Evolutionary conservation across 2,888 invertebrate species (phyloP).

Genomic region (Drosophila tripunctata): DNA sequence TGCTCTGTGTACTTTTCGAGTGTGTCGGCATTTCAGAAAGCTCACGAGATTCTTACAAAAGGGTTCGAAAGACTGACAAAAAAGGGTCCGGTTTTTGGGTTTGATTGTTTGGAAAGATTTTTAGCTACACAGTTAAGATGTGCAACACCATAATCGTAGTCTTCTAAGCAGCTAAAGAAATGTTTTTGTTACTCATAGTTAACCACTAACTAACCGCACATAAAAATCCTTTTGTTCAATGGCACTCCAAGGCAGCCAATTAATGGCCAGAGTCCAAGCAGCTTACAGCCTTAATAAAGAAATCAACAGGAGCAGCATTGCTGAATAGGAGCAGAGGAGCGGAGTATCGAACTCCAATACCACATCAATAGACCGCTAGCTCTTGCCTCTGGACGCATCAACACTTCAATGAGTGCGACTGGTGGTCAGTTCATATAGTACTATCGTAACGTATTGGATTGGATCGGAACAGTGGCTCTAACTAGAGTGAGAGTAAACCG

Average conservation of each 20-base stretch:
- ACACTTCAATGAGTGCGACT: conserved; percentile 78
- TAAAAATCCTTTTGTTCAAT: conserved; percentile 62
- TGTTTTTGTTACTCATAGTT: conserved; percentile 5
- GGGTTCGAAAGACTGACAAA: conserved; percentile 31
- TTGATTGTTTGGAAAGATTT: conserved; percentile 75
- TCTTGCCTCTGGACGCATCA: conserved; percentile 73
- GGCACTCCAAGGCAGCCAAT: conserved; percentile 45
- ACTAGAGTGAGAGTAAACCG: conserved; percentile 58
- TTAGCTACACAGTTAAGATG: not conserved
- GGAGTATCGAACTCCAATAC: conserved; percentile 32
- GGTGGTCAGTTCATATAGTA: conserved; percentile 21
- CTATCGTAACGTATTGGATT: conserved; percentile 28
- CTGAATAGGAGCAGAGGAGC: not conserved
- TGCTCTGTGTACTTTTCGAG: conserved; percentile 43
- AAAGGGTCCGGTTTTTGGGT: conserved; percentile 57
- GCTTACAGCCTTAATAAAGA: conserved; percentile 68
- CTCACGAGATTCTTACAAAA: conserved; percentile 1
- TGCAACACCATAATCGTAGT: not conserved
- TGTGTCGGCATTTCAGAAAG: conserved; percentile 68
- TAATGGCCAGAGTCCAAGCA: conserved; percentile 62
- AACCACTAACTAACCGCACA: conserved; percentile 72
- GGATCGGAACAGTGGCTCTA: conserved; percentile 46
- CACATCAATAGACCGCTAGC: conserved; percentile 50
- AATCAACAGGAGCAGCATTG: conserved; percentile 40
- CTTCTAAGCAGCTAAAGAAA: not conserved